Evolutionary conservation across 1,140 invertebrate species (phyloP).

Genomic region (Drosophila parabipectinata): DNA sequence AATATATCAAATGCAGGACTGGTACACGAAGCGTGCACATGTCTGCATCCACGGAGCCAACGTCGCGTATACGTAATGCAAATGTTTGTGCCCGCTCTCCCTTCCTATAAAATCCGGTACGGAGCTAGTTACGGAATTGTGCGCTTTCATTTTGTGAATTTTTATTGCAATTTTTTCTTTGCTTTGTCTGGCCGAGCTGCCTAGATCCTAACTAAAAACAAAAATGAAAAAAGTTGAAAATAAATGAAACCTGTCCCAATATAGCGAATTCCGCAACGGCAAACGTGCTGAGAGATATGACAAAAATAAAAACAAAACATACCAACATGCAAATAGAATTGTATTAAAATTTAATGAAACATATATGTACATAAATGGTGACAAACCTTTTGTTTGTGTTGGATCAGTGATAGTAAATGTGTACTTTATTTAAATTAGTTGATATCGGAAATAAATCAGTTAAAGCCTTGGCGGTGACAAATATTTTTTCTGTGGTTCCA

Average conservation of each 20-base stretch:
- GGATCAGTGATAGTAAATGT: conserved; percentile 19
- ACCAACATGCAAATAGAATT: conserved; percentile 44
- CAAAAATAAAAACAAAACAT: conserved; percentile 9
- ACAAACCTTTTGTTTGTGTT: conserved; percentile 36
- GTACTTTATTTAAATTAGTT: conserved; percentile 31
- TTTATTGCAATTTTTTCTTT: conserved; percentile 45
- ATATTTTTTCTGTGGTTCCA: conserved; percentile 46
- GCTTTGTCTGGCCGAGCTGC: conserved; percentile 39
- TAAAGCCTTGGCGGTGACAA: conserved; percentile 5
- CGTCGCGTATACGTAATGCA: conserved; percentile 62
- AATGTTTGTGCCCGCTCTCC: conserved; percentile 33
- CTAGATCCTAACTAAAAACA: conserved; percentile 31
- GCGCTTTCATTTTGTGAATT: conserved; percentile 47
- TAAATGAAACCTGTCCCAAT: conserved; percentile 43
- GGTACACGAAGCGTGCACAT: conserved; percentile 29
- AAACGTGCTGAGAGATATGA: conserved; percentile 14
- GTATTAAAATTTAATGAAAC: conserved; percentile 55
- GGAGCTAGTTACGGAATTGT: conserved; percentile 52
- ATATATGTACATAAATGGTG: background rate
- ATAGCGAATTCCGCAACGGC: conserved; percentile 26
- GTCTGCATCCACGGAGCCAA: conserved; percentile 18
- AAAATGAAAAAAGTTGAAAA: conserved; percentile 24
- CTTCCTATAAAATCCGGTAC: conserved; percentile 14
- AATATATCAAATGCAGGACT: conserved; percentile 67
- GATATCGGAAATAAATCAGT: conserved; percentile 41